Percentiles rank a stretch among this genome's conserved stretches.
Evolutionary conservation across 1,140 invertebrate genomes (phyloP).

Genomic region (Drosophila santomea): DNA sequence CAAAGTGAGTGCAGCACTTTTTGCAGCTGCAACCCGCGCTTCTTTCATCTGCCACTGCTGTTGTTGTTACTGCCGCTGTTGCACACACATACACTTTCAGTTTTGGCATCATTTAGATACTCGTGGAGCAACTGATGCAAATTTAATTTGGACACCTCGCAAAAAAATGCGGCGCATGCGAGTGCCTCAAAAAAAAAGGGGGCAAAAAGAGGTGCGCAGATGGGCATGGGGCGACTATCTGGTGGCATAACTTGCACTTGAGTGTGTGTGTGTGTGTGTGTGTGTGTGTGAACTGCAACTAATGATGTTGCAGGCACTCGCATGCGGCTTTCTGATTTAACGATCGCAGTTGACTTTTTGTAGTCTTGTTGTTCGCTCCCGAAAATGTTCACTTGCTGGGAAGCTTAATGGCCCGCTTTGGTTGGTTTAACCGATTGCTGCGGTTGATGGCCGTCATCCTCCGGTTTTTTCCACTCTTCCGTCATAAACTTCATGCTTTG

Average conservation of each 20-base stretch:
- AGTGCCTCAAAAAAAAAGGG: conserved; percentile 6
- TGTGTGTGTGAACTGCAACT: conserved; percentile 78
- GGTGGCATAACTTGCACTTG: conserved; percentile 66
- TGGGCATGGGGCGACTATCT: conserved; percentile 39
- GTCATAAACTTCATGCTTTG: conserved; percentile 53
- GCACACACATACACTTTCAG: conserved; percentile 42
- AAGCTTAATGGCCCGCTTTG: conserved; percentile 68
- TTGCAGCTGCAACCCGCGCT: conserved; percentile 17
- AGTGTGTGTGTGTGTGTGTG: conserved; percentile 53
- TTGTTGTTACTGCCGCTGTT: conserved; percentile 8
- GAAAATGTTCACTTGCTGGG: conserved; percentile 1
- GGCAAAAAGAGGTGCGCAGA: neutral
- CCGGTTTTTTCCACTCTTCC: conserved; percentile 23
- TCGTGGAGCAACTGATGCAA: conserved; percentile 80
- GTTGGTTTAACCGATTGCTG: conserved; percentile 62
- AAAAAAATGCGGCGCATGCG: conserved; percentile 54
- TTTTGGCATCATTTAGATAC: conserved; percentile 81
- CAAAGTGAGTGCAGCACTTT: conserved; percentile 66
- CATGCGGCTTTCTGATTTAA: conserved; percentile 80
- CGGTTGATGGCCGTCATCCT: conserved; percentile 65
- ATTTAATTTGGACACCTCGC: conserved; percentile 81
- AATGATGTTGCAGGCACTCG: conserved; percentile 82
- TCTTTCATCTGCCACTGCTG: conserved; percentile 13
- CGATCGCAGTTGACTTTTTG: conserved; percentile 58
- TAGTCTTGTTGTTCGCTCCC: conserved; percentile 9